Evolutionary conservation across 2,797 vertebrate genomes (phyloP).

Genomic region (Tiaroga cobitis): DNA sequence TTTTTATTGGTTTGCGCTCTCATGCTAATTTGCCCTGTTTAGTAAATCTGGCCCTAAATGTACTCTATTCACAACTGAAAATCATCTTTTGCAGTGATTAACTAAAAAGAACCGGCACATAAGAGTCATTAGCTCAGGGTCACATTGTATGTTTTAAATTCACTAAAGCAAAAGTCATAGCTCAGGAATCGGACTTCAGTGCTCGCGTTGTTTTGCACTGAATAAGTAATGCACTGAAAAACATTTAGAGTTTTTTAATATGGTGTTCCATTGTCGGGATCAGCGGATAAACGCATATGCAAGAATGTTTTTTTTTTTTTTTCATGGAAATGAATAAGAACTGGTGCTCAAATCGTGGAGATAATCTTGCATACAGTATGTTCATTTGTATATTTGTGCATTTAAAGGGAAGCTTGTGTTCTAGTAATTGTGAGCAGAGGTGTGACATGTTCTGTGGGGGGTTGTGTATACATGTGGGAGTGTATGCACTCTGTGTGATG

Average conservation of each 20-base stretch:
- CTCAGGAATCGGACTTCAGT: background rate
- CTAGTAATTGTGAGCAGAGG: constrained; percentile 34
- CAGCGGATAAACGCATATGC: background rate
- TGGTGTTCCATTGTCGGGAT: background rate
- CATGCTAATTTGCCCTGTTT: no score
- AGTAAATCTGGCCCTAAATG: no score
- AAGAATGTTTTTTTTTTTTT: background rate
- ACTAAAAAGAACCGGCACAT: background rate
- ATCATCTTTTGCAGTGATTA: no score
- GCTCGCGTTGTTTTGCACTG: background rate
- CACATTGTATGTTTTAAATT: background rate
- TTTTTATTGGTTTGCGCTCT: no score
- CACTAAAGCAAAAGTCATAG: background rate
- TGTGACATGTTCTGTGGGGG: constrained; percentile 41
- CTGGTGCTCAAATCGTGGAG: background rate
- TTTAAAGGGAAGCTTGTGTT: background rate
- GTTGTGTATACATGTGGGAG: constrained; percentile 37
- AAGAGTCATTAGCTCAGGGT: background rate
- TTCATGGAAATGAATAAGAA: background rate
- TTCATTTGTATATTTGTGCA: background rate
- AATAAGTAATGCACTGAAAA: background rate
- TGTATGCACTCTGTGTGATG: constrained; percentile 50
- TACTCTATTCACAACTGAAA: no score
- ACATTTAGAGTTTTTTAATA: background rate
- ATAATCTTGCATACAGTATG: background rate